Base-by-base conservation (phyloP, 2,888 invertebrate genomes). In the Drosophila antonietae region DNA sequence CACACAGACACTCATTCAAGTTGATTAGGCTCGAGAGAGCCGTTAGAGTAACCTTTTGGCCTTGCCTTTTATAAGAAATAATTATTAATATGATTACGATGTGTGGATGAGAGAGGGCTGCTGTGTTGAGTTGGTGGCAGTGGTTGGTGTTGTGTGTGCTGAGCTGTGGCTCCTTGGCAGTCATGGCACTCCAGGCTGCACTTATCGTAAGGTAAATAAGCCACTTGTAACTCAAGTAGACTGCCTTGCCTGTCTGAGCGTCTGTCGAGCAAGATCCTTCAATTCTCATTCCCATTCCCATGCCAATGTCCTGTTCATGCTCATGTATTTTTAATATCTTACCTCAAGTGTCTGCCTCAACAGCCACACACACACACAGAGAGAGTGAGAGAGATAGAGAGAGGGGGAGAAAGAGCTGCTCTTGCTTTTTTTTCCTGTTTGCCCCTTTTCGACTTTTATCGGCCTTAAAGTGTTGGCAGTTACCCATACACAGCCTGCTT, bases 241-340 rank as follows among this genome's bases (percentile, higher is more conserved):
- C 80, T 64, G 64, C 73, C 64, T 61, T 64, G 64, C 73, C 64
- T 61, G 55, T 46, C 73, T 53, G 76, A 55, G 76, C 49, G 67
- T 58, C 56, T 64, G 64, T 60, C 68, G 64, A 65, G 51, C 71
- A 55, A 47, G 67, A 72, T 14, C 68, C 56, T 52, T 56, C 65
- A 66, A 59, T 59, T 35, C 35, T 12, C 35, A 12, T 35, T 58
- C 69, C 51, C 37, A n/a, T 33, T 12, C 69, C 51, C 39, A 15
- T 41, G 10, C 57, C 63, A 28, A 49, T 62, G 46, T 61, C 37
- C 62, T 68, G 44, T 64, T 58, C 75, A 72, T 71, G 71, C 85
- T 76, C 89, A 90, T 88, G 88, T 88, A 88, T 90, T 88, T 88
- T 88, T 90, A 88, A 88, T 88, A 90, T 82, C 75, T 81, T 78